Conservation (phyloP, 2,113 vertebrate species). For the Oceanodroma tethys region DNA sequence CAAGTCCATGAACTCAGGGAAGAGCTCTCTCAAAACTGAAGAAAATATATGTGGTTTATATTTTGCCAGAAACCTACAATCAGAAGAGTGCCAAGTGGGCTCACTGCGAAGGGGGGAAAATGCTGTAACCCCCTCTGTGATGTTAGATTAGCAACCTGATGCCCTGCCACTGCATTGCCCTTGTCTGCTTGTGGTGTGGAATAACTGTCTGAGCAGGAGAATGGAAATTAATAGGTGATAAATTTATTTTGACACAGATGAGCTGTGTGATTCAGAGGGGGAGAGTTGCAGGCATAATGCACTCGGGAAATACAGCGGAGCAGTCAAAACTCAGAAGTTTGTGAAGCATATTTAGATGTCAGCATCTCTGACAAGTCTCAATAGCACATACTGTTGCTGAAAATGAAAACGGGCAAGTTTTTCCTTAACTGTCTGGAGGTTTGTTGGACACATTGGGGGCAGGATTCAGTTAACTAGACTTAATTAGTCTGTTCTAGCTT, state of each 20-base stretch:
- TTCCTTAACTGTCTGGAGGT: background rate
- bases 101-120: background rate
- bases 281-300: background rate
- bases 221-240: background rate
- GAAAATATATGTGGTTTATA: background rate
- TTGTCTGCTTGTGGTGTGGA: background rate
- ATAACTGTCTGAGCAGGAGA: background rate
- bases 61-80: background rate
- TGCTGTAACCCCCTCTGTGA: background rate
- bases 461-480: background rate
- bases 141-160: background rate
- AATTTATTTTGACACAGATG: background rate
- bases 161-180: background rate
- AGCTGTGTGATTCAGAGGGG: background rate
- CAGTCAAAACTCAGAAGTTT: background rate
- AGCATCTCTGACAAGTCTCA: background rate
- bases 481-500: background rate
- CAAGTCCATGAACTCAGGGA: background rate
- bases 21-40: background rate
- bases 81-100: background rate
- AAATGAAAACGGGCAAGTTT: background rate
- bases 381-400: background rate
- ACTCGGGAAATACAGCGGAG: background rate
- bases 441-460: constrained; percentile 5
- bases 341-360: background rate